These are phyloP conservation scores for Onychorhynchus coronatus DNA, from an alignment of 2,113 vertebrate genomes.

Conservation along the genomic window DNA sequence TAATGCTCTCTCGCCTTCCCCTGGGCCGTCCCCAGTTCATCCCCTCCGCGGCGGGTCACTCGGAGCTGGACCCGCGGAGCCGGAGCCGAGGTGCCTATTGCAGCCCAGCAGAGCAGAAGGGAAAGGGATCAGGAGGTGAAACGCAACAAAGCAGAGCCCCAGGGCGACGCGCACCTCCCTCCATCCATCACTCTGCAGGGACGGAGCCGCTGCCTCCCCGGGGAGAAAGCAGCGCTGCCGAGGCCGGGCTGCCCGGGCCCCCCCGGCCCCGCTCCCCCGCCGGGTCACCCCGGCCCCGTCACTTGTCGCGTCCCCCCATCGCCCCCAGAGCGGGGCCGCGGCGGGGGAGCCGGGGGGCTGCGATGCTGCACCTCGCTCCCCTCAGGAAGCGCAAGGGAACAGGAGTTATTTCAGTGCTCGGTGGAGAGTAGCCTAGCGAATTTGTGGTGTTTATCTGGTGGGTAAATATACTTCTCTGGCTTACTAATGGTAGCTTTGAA, in stretches of 20 bases:
- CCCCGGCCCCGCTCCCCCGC: too few species aligned
- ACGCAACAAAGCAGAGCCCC: slow-evolving; percentile 11
- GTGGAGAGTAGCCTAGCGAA: slow-evolving; percentile 25
- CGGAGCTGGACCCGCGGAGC: slow-evolving; percentile 4
- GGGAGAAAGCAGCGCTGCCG: neutral
- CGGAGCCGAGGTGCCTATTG: neutral
- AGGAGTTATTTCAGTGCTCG: slow-evolving; percentile 25
- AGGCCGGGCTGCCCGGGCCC: neutral
- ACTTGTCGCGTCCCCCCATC: neutral
- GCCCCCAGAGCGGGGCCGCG: neutral
- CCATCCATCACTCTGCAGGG: neutral
- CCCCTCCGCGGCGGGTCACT: neutral
- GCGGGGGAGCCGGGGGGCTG: neutral
- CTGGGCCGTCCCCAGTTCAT: neutral
- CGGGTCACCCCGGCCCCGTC: neutral
- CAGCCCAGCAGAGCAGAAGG: slow-evolving; percentile 59
- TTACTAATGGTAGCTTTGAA: slow-evolving; percentile 52
- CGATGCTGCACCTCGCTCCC: neutral
- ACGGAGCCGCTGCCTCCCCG: neutral
- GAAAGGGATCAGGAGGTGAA: slow-evolving; percentile 62
- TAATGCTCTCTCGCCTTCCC: neutral
- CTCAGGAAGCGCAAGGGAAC: neutral
- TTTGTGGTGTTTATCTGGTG: slow-evolving; percentile 56
- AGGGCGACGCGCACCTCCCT: neutral
- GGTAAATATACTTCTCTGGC: slow-evolving; percentile 35